Evolutionary conservation across 2,888 invertebrate genomes (phyloP), one percentile per base, ranked within the genome.

Genomic region (Parnassius apollo): DNA sequence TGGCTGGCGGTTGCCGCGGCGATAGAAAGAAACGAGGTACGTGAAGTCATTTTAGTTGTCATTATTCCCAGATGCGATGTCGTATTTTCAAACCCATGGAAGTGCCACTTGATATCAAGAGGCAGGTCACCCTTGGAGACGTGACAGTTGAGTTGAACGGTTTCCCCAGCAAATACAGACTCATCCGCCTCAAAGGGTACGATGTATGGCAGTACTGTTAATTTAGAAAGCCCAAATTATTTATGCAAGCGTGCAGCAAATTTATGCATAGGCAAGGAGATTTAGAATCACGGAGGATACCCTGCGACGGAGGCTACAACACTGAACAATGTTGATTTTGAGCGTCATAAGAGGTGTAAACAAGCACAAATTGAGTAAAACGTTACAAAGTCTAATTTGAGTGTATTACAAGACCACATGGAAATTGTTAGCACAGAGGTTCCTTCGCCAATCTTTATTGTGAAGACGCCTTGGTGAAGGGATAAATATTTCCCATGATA

Each of bases 71-170:
- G 90, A 74, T 93, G 94, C 79, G 88, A 93, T 78, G 87, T 93
- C 68, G 78, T 78, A 72, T 89, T 89, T 82, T 93, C 93, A 69
- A 92, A 88, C 64, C 95, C 95, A 82, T 96, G 94, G 75, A 95
- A 94, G 71, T 93, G 93, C 96, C 96, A 96, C 67, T 93, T 92
- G 69, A 96, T 95, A 69, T 93, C 93, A 69, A 96, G 90, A 10
- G 96, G 96, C 69, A 94, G 86, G 84, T 96, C 96, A 59, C 96
- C 96, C 82, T 95, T 94, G 42, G 94, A 93, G 64, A 95, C 94
- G 67, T 94, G 93, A 83, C 96, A 96, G 74, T 93, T 93, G 67
- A 94, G 92, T 71, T 94, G 94, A 60, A 94, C 94, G 59, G 93
- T 91, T 82, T 95, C 95, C 48, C 95, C 95, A 70, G 94, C 94